Evolutionary conservation across 2,888 invertebrate species (phyloP).

Genomic region (Drosophila histrio): DNA sequence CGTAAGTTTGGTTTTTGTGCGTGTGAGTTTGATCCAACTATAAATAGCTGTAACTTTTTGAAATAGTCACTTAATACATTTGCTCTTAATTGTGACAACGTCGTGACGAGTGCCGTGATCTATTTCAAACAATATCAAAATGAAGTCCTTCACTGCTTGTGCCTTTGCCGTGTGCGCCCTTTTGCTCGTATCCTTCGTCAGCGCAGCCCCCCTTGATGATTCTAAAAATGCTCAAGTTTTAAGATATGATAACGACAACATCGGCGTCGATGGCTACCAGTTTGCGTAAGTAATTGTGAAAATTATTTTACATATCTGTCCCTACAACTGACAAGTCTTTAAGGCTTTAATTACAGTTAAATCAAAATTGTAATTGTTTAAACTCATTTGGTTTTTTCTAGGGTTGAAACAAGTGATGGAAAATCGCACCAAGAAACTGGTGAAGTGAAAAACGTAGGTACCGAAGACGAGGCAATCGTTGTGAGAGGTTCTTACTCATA

Average conservation of each 20-base stretch:
- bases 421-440: not conserved
- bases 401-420: not conserved
- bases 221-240: constrained; percentile 85
- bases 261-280: constrained; percentile 78
- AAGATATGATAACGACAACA: constrained; percentile 86
- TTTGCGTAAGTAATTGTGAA: constrained; percentile 68
- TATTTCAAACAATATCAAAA: constrained; percentile 34
- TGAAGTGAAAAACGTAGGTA: not conserved
- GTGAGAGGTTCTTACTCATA: not conserved
- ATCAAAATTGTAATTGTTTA: not conserved
- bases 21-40: constrained; percentile 34
- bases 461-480: not conserved
- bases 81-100: constrained; percentile 65
- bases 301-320: not conserved
- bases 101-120: constrained; percentile 42
- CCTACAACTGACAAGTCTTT: too few species aligned
- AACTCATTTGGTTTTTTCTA: not conserved
- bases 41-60: constrained; percentile 64
- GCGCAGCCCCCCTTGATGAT: constrained; percentile 74
- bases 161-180: constrained; percentile 68
- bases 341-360: not conserved
- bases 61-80: constrained; percentile 56
- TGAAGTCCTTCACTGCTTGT: constrained; percentile 66
- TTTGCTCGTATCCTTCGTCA: constrained; percentile 52
- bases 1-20: not conserved